Conservation (phyloP, 2,113 vertebrate genomes). For the Empidonax alnorum region DNA sequence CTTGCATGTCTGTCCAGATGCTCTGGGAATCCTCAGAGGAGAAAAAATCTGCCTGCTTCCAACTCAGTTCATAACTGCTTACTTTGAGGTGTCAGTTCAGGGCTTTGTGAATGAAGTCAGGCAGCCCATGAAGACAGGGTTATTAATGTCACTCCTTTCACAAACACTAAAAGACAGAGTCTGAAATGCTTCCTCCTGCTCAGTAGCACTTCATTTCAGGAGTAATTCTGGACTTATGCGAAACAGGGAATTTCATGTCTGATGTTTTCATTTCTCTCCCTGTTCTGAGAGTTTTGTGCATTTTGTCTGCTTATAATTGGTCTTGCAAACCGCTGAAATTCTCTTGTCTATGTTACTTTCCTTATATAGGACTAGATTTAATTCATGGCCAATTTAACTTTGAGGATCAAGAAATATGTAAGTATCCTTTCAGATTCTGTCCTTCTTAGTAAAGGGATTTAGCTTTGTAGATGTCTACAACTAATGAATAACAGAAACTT, state of each 20-base stretch:
- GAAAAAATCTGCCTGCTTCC: background rate
- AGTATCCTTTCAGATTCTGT: background rate
- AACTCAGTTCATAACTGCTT: background rate
- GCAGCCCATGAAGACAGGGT: background rate
- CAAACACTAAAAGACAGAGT: background rate
- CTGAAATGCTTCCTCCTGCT: background rate
- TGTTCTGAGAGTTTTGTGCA: background rate
- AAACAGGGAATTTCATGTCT: background rate
- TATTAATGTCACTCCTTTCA: background rate
- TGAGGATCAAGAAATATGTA: background rate
- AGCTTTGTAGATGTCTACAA: background rate
- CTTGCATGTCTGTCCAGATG: slow-evolving; percentile 11
- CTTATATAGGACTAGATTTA: background rate
- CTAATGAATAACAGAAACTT: background rate
- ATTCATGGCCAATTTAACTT: background rate
- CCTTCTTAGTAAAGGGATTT: background rate
- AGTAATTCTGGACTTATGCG: background rate
- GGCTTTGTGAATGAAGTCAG: background rate
- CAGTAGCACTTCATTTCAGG: background rate
- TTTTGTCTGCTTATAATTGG: background rate
- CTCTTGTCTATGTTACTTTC: background rate
- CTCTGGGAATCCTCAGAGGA: background rate
- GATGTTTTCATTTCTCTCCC: background rate
- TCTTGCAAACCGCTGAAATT: background rate
- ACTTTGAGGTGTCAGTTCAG: background rate